Base-by-base conservation (phyloP, 2,888 invertebrate species). In the Cinara cedri region DNA sequence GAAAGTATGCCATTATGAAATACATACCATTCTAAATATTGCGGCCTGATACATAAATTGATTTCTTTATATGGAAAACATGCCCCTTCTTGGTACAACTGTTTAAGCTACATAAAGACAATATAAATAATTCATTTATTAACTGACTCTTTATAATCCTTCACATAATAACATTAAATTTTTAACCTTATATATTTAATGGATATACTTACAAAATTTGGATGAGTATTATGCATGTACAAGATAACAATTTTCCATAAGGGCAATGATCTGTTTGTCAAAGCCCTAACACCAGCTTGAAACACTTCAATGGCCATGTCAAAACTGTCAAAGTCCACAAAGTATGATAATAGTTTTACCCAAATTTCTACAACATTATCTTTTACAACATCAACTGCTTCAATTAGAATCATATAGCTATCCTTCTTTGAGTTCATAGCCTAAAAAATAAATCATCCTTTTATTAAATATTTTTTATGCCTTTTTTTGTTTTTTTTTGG, bases 171-270 rank as follows among this genome's bases (percentile, higher is more conserved):
- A n/a, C n/a, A n/a, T n/a, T n/a, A 4, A 34, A 34, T 34, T 34
- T 34, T 34, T 4, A 34, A 34, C 34, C 3, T 3, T 34, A 4
- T 34, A 34, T 34, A 34, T 34, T 34, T 34, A 4, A 34, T 34
- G 34, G 6, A 34, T 34, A 34, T 34, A 34, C 14, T 21, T 78
- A 78, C 78, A 60, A 78, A 78, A 60, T 78, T 62, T 21, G 78
- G 78, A 16, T 78, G 70, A 19, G 78, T 78, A 42, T 42, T 70
- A 2, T 51, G 51, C 78, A 78, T 62, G 3, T 78, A 78, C 51
- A 57, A 21, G 34, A 78, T 78, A 16, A 70, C n/a, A n/a, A 78
- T 78, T 51, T 60, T 6, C 70, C 70, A 70, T n/a, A 78, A 34
- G 16, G 78, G 78, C 42, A 78, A 11, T 3, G 78, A 78, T 1